phyloP scores from a whole-genome alignment of 37 sponge, comb jelly and placozoan species.

The Beroe ovata region DNA sequence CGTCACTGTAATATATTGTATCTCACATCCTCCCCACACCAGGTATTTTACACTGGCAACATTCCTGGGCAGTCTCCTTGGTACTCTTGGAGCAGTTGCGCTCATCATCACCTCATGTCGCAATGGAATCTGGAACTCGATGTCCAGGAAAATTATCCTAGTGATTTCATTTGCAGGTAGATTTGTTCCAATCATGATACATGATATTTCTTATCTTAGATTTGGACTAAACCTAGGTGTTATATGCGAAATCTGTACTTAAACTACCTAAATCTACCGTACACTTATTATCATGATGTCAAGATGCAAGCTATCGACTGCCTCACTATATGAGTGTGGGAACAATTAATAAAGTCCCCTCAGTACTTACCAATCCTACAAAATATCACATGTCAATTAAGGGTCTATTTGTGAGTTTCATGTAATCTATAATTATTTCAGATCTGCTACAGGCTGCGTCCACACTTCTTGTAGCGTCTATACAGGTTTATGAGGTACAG shows the following conservation, averaged over 20 bases:
- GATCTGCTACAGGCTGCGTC: slow-evolving; percentile 1
- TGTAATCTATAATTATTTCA: neutral
- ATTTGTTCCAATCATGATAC: too few species aligned
- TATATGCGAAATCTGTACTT: too few species aligned
- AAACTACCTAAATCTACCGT: too few species aligned
- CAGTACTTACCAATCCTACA: too few species aligned
- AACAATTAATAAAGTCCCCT: too few species aligned
- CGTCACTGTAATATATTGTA: neutral
- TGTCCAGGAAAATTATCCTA: slow-evolving; percentile 16
- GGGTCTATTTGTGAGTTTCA: too few species aligned
- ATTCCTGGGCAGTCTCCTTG: slow-evolving; percentile 17
- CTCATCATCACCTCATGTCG: neutral
- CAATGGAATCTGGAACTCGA: neutral
- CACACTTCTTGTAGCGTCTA: neutral
- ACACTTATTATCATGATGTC: too few species aligned
- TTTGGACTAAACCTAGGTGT: too few species aligned
- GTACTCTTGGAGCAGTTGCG: neutral
- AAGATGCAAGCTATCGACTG: too few species aligned
- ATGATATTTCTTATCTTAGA: too few species aligned
- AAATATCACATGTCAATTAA: too few species aligned
- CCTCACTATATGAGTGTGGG: too few species aligned
- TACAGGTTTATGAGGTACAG: neutral
- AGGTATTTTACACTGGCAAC: neutral
- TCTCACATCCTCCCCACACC: neutral
- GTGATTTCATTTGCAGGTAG: slow-evolving; percentile 31